Base-by-base conservation (phyloP, 2,888 invertebrate species). In the Bursaphelenchus okinawaensis region DNA sequence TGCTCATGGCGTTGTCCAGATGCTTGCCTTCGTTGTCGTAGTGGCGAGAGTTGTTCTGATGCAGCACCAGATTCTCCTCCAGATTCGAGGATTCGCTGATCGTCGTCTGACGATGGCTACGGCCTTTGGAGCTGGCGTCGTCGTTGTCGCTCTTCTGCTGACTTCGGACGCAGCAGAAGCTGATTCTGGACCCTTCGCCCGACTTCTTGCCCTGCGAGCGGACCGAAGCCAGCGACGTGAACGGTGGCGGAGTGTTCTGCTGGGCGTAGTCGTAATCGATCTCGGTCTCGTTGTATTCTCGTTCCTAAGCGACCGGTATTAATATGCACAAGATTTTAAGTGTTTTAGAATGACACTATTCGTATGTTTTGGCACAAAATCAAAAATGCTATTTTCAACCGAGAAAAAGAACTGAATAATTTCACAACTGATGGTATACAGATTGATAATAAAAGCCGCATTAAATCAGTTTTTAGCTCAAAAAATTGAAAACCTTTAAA, bases 281-380 rank as follows among this genome's bases (percentile, higher is more conserved):
- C 61, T 79, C 79, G 19, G 74, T 72, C 52, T 79, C 78, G 4
- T 77, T 75, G 58, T 76, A 78, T 57, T 79, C 79, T 19, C 79
- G 71, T 62, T 79, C 79, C 77, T 77, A 58, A n/a, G 70, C 20
- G 7, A 20, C 51, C n/a, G 19, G 19, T 56, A n/a, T 16, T 20
- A 57, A 12, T 20, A 60, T n/a, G 23, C 57, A 16, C 16, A 0
- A 26, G 54, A 58, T 20, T 60, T 9, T 7, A 9, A 16, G 12
- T 16, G 20, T 6, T 55, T 55, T n/a, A n/a, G n/a, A n/a, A n/a
- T n/a, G n/a, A n/a, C n/a, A n/a, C n/a, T n/a, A n/a, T n/a, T n/a
- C n/a, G n/a, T n/a, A n/a, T n/a, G n/a, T n/a, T n/a, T n/a, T n/a
- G n/a, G n/a, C n/a, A n/a, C n/a, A n/a, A n/a, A n/a, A n/a, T n/a